Percentiles rank a stretch among this genome's conserved stretches.
Evolutionary conservation across 2,888 invertebrate species (phyloP).

Genomic region (Pseudococcus viburni): DNA sequence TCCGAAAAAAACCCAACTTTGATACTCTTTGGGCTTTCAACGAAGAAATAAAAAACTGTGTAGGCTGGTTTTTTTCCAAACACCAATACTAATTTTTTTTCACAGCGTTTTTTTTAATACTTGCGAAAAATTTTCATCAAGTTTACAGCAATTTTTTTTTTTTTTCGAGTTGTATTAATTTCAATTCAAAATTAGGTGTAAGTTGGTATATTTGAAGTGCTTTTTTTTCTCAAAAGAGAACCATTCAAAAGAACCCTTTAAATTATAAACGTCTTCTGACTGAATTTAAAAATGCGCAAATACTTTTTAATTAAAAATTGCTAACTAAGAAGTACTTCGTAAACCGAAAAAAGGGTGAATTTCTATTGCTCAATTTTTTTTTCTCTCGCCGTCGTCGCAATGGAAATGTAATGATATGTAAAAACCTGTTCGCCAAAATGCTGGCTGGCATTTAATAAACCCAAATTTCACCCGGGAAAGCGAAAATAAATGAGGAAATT

Average conservation of each 20-base stretch:
- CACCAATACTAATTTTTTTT: too few relatives aligned
- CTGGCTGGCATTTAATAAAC: not conserved
- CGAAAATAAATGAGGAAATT: conserved; percentile 29
- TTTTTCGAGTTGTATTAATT: not conserved
- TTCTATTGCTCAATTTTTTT: not conserved
- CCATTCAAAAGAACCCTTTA: not conserved
- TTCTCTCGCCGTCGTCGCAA: not conserved
- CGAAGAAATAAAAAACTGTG: not conserved
- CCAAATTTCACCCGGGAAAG: not conserved
- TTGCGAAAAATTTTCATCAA: too few relatives aligned
- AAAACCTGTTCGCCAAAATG: not conserved
- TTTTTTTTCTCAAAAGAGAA: not conserved
- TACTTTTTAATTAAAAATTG: conserved; percentile 43
- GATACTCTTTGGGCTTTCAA: not conserved
- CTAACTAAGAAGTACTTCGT: not conserved
- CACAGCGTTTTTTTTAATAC: too few relatives aligned
- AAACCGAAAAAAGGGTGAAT: conserved; percentile 23
- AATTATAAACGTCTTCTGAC: not conserved
- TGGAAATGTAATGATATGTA: conserved; percentile 10
- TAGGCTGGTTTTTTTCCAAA: too few relatives aligned
- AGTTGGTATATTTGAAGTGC: not conserved
- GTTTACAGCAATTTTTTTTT: not conserved
- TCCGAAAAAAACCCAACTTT: not conserved
- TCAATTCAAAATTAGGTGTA: conserved; percentile 30
- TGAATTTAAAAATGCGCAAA: not conserved